Evolutionary conservation across 2,888 invertebrate genomes (phyloP), one percentile per base, ranked within the genome.

Genomic region (Andrena dorsata): DNA sequence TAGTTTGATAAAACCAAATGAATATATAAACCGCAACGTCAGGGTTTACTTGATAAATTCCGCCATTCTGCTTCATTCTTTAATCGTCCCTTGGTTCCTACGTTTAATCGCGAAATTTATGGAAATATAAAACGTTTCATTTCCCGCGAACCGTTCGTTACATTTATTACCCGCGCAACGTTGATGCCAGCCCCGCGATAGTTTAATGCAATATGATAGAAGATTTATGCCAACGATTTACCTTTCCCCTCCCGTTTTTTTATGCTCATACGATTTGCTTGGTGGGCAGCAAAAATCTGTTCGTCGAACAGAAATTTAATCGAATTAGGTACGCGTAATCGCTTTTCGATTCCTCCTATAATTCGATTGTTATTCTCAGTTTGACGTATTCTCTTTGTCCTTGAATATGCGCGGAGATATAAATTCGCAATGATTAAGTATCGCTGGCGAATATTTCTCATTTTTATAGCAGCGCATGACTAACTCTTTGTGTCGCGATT

Each of bases 71-170:
- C 23, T 23, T 56, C 56, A 10, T 56, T 56, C 10, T n/a, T 51
- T 53, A 26, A 56, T 56, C 56, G 23, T 26, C 20, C 10, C 23
- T 20, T n/a, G 70, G 35, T 32, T 26, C 51, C 41, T 51, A 26
- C 65, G 30, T 23, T 66, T 66, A 71, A 68, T 66, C 66, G 61
- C 20, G 66, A 49, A 72, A 77, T 80, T 72, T 77, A 77, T 77
- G 80, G 71, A 77, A 72, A 80, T 78, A 68, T 78, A 78, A 78
- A 78, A 66, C 75, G 74, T 78, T 68, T 69, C 78, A 56, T 78
- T 78, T 63, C 53, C 51, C 68, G 26, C 63, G 53, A 68, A 69
- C 56, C 56, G 75, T 78, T 78, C 53, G 74, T 78, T 78, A 75
- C 78, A 56, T 78, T 74, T 68, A 56, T 47, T 35, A 20, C 20